Evolutionary conservation across 2,888 invertebrate species (phyloP), one percentile per base, ranked within the genome.

Genomic region (Tridacna crocea): DNA sequence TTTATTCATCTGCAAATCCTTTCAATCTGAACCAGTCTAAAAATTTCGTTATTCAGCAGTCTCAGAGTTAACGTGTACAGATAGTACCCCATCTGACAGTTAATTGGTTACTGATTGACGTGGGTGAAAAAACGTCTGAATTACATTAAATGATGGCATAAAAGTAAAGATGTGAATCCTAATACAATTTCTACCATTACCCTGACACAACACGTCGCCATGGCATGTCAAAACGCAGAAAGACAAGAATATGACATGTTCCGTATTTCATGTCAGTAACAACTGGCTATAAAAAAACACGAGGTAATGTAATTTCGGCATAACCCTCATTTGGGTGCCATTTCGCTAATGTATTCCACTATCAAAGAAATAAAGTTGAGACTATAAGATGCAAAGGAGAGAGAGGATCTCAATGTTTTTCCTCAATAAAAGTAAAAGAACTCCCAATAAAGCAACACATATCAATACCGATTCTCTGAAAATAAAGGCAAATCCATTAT

Each of bases 401-500:
- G 70, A 26, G 22, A 22, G 47, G 19, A 47, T 22, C 70, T 26
- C 13, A 13, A 0, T 22, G 70, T 47, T 70, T 46, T 47, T 19
- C n/a, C 68, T 24, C 47, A 68, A 68, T 68, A 68, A 68, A 68
- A 46, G 47, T 22, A n/a, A 68, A 68, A 68, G 46, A 46, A 15
- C 66, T 15, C 66, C 47, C n/a, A 68, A 46, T 68, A 47, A 27
- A 66, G n/a, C 27, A 26, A 22, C 12, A 26, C 51, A 61, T 46
- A 74, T 61, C 61, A 47, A 75, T 46, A 75, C 47, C n/a, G 17
- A 70, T 27, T 63, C 26, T 72, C 72, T 19, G 27, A 24, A 65
- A 78, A 72, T 78, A 78, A 78, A 78, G 63, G 78, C 27, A 58
- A 78, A 73, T 83, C 80, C 83, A 83, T 83, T 83, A 83, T 78